Evolutionary conservation across 2,888 invertebrate genomes (phyloP), one percentile per base, ranked within the genome.

Genomic region (Diaperis boleti): DNA sequence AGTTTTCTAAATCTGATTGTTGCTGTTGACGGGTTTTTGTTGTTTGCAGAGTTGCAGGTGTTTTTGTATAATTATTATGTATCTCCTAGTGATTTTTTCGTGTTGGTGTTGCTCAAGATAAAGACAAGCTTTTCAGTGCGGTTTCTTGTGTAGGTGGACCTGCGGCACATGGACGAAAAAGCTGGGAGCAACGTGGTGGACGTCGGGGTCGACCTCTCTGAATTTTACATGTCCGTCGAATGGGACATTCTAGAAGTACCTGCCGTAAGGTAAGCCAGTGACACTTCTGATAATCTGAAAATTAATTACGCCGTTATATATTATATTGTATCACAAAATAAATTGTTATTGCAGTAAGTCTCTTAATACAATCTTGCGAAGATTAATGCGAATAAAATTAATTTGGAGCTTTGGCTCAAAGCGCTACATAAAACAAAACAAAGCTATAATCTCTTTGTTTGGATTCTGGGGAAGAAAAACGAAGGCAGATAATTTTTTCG

Each of bases 241-340:
- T 98, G 98, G 98, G 98, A 98, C 84, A 96, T 98, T 76, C 86
- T 98, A 67, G 95, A 95, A 85, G 98, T 97, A 78, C 95, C 95
- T 70, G 95, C 95, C 70, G 93, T 94, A 70, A 91, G 94, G 93
- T 92, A 79, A 84, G n/a, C 17, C 3, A 35, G n/a, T 13, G 15
- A 39, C n/a, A n/a, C n/a, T n/a, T n/a, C n/a, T n/a, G n/a, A n/a
- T n/a, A n/a, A n/a, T n/a, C n/a, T n/a, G n/a, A n/a, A n/a, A n/a
- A n/a, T n/a, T n/a, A n/a, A n/a, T n/a, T n/a, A n/a, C n/a, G n/a
- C n/a, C n/a, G n/a, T n/a, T n/a, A n/a, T n/a, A n/a, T n/a, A n/a
- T n/a, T n/a, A n/a, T 26, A 14, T 41, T 22, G 8, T 54, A 4
- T 56, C 42, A 29, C 1, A 17, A 8, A n/a, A 54, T 42, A 22